Percentiles rank a stretch among this genome's conserved stretches.
Conservation (phyloP, 2,797 vertebrate species). For the Arctocebus calabarensis region DNA sequence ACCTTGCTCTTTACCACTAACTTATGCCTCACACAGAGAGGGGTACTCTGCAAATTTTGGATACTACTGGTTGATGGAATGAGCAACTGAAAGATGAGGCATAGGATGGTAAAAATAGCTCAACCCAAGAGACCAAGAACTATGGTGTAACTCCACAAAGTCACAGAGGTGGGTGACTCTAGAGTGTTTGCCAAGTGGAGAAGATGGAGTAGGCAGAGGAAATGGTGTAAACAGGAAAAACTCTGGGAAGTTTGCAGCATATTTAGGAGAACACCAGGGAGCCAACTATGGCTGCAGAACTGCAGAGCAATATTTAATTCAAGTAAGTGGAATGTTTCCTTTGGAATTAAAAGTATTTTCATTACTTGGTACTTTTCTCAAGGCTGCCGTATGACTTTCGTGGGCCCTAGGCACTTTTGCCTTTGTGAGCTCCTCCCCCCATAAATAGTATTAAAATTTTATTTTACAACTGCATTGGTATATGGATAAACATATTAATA, state of each 20-base stretch:
- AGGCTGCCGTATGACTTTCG: not conserved
- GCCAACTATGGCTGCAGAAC: not conserved
- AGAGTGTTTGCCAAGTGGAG: not conserved
- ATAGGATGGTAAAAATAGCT: not conserved
- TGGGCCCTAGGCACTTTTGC: not conserved
- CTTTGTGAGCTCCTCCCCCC: not conserved
- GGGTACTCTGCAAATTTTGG: not conserved
- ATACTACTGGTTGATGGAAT: not conserved
- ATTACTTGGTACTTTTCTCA: not conserved
- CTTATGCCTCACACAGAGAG: not conserved
- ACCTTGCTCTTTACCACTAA: not conserved
- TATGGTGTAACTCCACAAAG: accelerated
- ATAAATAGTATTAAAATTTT: not conserved
- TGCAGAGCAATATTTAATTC: not conserved
- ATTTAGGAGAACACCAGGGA: not conserved
- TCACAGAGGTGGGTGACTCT: not conserved
- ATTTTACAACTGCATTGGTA: not conserved
- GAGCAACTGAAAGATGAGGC: not conserved
- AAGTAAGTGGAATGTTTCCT: not conserved
- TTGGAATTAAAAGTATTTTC: not conserved
- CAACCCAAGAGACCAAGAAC: not conserved
- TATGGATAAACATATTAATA: not conserved
- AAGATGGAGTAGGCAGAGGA: not conserved
- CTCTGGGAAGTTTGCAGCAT: not conserved
- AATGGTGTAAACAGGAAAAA: not conserved